Conservation (phyloP, 2,113 vertebrate genomes). For the Gasterosteus aculeatus region DNA sequence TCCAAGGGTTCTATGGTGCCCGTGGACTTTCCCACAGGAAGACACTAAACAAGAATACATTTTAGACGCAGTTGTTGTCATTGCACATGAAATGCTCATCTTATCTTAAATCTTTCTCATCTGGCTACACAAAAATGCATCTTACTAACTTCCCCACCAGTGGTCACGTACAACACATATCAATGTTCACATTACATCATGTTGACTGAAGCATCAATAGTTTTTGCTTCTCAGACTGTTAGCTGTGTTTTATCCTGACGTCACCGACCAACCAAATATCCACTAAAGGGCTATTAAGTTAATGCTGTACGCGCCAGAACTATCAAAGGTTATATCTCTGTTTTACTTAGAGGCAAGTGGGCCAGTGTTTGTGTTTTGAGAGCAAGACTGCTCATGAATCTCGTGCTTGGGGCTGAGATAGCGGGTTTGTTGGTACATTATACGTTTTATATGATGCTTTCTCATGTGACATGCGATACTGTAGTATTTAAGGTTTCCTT, state of each 20-base stretch:
- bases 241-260: constrained; percentile 10
- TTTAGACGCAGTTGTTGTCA: not conserved
- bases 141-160: not conserved
- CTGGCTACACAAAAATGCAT: not conserved
- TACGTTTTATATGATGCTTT: constrained; percentile 1
- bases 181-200: constrained; percentile 31
- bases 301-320: constrained; percentile 24
- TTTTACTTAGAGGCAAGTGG: constrained; percentile 9
- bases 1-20: constrained; percentile 3
- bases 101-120: not conserved
- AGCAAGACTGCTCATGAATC: constrained; percentile 28
- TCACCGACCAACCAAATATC: constrained; percentile 18
- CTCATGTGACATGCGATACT: not conserved
- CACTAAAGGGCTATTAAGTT: constrained; percentile 35
- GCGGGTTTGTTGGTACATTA: not conserved
- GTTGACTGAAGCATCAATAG: not conserved
- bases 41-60: not conserved
- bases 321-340: constrained; percentile 50
- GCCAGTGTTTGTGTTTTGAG: constrained; percentile 59
- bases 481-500: not conserved
- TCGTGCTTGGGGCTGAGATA: constrained; percentile 3
- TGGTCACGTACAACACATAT: not conserved
- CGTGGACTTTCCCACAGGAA: constrained; percentile 22
- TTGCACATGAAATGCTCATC: not conserved
- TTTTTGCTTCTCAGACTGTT: constrained; percentile 12